Conservation (phyloP, 2,113 vertebrate species). For the Hydrochoerus hydrochaeris region DNA sequence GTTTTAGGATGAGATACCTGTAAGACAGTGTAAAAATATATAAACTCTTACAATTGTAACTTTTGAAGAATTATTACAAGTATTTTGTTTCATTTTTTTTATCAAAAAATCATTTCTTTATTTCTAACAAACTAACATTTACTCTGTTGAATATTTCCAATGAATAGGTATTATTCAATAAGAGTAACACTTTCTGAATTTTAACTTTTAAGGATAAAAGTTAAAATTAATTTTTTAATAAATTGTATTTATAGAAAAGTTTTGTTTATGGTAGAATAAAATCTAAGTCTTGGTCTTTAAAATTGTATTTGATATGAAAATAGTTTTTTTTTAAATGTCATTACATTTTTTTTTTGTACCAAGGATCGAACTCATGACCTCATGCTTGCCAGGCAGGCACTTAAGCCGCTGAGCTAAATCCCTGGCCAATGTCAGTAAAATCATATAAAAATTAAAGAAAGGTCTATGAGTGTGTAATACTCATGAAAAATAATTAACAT, state of each 20-base stretch:
- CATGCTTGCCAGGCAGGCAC: no score
- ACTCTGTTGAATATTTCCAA: neutral
- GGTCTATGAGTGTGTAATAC: neutral
- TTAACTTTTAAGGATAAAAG: no score
- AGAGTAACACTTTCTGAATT: neutral
- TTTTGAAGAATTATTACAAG: neutral
- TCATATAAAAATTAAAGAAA: neutral
- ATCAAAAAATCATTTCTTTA: neutral
- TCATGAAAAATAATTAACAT: neutral
- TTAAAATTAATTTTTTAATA: no score
- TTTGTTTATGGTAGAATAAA: neutral
- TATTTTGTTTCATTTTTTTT: neutral
- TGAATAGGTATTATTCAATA: neutral
- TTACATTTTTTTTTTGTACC: no score
- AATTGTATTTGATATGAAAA: neutral
- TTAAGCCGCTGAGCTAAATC: no score
- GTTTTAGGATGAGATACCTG: constrained; percentile 8
- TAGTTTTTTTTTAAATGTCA: neutral
- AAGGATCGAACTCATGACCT: no score
- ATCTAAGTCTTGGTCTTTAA: neutral
- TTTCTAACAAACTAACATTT: neutral
- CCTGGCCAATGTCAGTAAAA: neutral
- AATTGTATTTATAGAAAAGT: neutral
- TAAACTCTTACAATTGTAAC: neutral
- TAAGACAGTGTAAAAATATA: neutral